Percentiles rank a stretch among this genome's conserved stretches.
phyloP scores from a whole-genome alignment of 2,113 vertebrate genomes.

The Catagonus wagneri region DNA sequence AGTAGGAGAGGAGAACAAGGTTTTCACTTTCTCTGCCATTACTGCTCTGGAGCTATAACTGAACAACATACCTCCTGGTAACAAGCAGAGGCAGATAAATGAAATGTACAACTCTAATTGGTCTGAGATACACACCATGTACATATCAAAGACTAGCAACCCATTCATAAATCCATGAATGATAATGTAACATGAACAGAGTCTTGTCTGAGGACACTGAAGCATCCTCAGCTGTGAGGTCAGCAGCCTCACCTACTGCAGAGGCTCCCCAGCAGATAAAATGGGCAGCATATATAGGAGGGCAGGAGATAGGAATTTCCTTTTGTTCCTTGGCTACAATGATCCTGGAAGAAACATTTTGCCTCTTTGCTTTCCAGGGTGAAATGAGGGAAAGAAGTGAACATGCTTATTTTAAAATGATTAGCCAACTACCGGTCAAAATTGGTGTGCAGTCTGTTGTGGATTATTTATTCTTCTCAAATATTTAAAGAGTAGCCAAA shows the following conservation, averaged over 20 bases:
- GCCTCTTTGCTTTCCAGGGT: background rate
- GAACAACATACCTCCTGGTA: background rate
- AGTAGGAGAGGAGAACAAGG: background rate
- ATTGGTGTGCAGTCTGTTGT: background rate
- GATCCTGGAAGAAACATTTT: background rate
- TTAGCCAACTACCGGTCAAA: background rate
- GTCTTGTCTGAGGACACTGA: background rate
- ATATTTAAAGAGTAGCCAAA: background rate
- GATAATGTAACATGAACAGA: background rate
- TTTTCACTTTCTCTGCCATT: background rate
- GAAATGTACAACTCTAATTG: background rate
- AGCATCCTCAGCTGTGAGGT: background rate
- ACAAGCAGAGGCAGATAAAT: no score
- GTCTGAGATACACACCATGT: background rate
- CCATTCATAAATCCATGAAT: background rate
- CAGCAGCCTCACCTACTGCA: no score
- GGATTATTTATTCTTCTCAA: constrained; percentile 4
- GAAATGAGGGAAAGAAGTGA: constrained; percentile 7
- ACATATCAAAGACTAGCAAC: background rate
- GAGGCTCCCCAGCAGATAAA: background rate
- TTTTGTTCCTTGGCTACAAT: background rate
- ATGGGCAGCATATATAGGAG: background rate
- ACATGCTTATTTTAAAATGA: constrained; percentile 13
- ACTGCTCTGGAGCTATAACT: background rate
- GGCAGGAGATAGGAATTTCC: background rate